A percentile compares a stretch with the other conserved stretches of the same genome.
phyloP scores from a whole-genome alignment of 2,113 vertebrate species.

The Tachycineta bicolor region DNA sequence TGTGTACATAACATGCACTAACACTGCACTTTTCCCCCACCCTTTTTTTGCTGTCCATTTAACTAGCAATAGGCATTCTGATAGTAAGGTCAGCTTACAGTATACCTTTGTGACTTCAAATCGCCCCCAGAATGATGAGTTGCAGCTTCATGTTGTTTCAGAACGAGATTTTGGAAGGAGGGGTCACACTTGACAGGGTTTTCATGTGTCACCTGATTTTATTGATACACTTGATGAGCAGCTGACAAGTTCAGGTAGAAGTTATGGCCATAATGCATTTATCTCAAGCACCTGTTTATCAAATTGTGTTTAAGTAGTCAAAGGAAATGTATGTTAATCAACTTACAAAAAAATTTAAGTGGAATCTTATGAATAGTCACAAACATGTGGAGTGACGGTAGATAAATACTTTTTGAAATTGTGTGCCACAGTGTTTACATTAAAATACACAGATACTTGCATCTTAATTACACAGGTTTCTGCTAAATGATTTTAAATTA shows the following conservation, averaged over 20 bases:
- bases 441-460: background rate
- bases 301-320: background rate
- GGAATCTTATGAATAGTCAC: background rate
- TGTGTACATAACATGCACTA: background rate
- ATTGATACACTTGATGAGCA: background rate
- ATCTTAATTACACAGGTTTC: background rate
- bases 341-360: background rate
- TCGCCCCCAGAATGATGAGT: rapidly evolving
- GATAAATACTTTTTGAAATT: background rate
- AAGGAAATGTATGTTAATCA: background rate
- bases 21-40: background rate
- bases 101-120: background rate
- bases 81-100: background rate
- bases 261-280: background rate
- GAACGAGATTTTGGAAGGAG: background rate
- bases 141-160: background rate
- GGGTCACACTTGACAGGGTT: background rate
- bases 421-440: background rate
- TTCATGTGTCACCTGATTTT: background rate
- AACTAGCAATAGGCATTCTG: background rate
- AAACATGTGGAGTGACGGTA: background rate
- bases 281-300: background rate
- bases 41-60: background rate
- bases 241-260: background rate
- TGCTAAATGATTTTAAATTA: background rate